phyloP scores from a whole-genome alignment of 2,113 vertebrate genomes.

The Eonycteris spelaea region DNA sequence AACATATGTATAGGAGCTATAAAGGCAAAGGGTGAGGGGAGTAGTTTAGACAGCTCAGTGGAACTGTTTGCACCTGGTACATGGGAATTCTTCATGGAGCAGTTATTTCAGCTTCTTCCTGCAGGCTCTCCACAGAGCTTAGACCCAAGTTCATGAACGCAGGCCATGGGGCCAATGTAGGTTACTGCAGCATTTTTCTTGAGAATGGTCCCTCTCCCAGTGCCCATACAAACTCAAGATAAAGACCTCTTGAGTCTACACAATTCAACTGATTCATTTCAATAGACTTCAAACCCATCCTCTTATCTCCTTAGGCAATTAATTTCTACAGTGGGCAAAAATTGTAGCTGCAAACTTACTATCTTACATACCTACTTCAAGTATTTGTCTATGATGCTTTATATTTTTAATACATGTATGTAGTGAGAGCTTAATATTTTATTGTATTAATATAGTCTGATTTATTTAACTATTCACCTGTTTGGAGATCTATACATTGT shows the following conservation, averaged over 20 bases:
- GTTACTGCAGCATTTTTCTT: neutral
- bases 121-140: neutral
- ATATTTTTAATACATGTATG: neutral
- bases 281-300: neutral
- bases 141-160: neutral
- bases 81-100: neutral
- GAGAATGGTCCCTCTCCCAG: neutral
- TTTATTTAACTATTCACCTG: neutral
- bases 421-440: neutral
- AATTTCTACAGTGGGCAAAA: neutral
- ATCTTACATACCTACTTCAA: neutral
- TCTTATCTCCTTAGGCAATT: neutral
- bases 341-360: neutral
- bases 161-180: no score
- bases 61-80: neutral
- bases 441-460: neutral
- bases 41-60: neutral
- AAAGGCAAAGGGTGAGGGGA: neutral
- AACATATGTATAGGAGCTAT: neutral
- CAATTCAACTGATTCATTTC: neutral
- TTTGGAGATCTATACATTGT: neutral
- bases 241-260: neutral
- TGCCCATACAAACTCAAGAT: neutral
- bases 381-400: neutral
- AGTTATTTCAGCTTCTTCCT: neutral